Conservation (phyloP, 2,797 vertebrate species). For the Chelidonichthys spinosus region DNA sequence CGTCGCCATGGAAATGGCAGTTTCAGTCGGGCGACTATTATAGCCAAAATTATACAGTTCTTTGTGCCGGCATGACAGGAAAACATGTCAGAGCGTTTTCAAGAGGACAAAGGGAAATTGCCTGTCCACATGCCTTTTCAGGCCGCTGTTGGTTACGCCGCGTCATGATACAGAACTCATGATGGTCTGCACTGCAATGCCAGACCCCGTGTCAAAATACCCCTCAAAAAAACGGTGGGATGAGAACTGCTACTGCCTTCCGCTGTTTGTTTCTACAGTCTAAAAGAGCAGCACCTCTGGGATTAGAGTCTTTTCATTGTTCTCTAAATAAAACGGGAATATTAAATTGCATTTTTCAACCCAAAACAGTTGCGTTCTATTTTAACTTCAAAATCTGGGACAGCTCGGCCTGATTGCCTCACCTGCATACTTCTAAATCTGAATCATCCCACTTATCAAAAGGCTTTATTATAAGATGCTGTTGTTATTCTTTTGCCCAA, state of each 20-base stretch:
- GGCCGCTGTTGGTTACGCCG: slow-evolving; percentile 54
- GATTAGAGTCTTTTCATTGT: slow-evolving; percentile 21
- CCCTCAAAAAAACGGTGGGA: background rate
- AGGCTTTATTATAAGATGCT: slow-evolving; percentile 30
- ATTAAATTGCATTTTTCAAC: slow-evolving; percentile 35
- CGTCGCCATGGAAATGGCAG: slow-evolving; percentile 70
- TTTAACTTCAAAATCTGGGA: slow-evolving; percentile 37
- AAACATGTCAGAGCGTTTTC: slow-evolving; percentile 62
- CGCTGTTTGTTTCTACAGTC: slow-evolving; percentile 12
- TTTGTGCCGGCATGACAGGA: slow-evolving; percentile 56
- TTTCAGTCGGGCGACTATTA: slow-evolving; percentile 54
- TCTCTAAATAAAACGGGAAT: slow-evolving; percentile 38
- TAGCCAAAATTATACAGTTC: slow-evolving; percentile 66
- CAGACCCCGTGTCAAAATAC: slow-evolving; percentile 15
- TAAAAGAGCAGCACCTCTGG: background rate
- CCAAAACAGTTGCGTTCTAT: slow-evolving; percentile 3
- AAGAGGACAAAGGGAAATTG: slow-evolving; percentile 69
- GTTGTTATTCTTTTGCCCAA: slow-evolving; percentile 25
- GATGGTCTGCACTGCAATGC: slow-evolving; percentile 18
- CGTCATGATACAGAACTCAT: slow-evolving; percentile 28
- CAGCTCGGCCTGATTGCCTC: slow-evolving; percentile 37
- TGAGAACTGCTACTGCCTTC: background rate
- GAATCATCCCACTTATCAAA: slow-evolving; percentile 62
- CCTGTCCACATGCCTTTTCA: slow-evolving; percentile 51
- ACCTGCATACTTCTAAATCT: slow-evolving; percentile 26